Conservation (phyloP, 2,888 invertebrate species). For the Steinernema scapterisci region DNA sequence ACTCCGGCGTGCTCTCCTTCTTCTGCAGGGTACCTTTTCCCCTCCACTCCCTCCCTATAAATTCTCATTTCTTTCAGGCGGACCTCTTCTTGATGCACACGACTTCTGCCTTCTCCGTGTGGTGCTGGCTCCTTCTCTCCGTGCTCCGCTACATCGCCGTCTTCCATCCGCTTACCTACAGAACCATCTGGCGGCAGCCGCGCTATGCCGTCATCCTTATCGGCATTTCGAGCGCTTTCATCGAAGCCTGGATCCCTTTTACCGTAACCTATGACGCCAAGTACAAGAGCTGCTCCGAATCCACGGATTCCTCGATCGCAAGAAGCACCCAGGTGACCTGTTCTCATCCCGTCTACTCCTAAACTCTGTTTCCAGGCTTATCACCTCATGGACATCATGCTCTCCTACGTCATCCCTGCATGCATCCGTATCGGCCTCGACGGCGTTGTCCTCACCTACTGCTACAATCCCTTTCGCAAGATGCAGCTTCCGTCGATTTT, state of each 20-base stretch:
- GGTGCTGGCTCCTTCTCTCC: slow-evolving; percentile 64
- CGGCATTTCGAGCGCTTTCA: slow-evolving; percentile 44
- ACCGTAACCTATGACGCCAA: slow-evolving; percentile 55
- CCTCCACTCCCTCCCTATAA: neutral
- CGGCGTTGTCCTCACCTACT: slow-evolving; percentile 57
- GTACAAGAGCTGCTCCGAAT: slow-evolving; percentile 42
- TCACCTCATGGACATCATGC: slow-evolving; percentile 57
- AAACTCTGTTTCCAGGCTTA: slow-evolving; percentile 48
- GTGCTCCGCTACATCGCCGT: slow-evolving; percentile 61
- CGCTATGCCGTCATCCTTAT: slow-evolving; percentile 54
- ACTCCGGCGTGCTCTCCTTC: slow-evolving; percentile 35
- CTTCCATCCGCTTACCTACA: slow-evolving; percentile 62
- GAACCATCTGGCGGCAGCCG: slow-evolving; percentile 64
- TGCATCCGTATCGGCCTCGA: slow-evolving; percentile 57
- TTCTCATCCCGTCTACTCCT: neutral
- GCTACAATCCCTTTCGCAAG: slow-evolving; percentile 52
- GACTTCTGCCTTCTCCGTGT: slow-evolving; percentile 64
- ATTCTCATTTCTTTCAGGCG: slow-evolving; percentile 43
- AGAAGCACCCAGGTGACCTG: neutral
- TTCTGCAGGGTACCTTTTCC: slow-evolving; percentile 42
- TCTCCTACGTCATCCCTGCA: slow-evolving; percentile 62
- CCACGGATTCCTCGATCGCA: slow-evolving; percentile 38
- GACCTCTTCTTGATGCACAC: slow-evolving; percentile 62
- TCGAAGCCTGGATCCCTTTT: slow-evolving; percentile 51
- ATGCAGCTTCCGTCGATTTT: slow-evolving; percentile 40